Evolutionary conservation across 2,797 vertebrate genomes (phyloP).

Genomic region (Argya squamiceps): DNA sequence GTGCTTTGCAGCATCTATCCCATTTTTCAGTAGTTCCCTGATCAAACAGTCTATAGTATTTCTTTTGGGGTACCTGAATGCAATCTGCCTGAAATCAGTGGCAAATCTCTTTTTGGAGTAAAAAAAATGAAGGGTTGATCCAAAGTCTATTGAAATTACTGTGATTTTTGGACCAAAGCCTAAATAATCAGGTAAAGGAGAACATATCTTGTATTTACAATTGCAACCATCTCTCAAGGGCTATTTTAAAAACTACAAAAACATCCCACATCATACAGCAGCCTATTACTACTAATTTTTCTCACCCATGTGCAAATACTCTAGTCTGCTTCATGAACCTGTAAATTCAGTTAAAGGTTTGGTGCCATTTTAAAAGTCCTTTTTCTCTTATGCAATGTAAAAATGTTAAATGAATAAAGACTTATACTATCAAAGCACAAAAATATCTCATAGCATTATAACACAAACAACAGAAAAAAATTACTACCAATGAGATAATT

Average conservation of each 20-base stretch:
- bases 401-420: background rate
- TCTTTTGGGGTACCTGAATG: background rate
- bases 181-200: constrained; percentile 23
- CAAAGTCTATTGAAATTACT: background rate
- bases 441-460: background rate
- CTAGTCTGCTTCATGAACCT: background rate
- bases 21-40: background rate
- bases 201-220: constrained; percentile 18
- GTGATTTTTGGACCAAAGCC: constrained; percentile 9
- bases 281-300: background rate
- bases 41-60: background rate
- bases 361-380: background rate
- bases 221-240: background rate
- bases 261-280: background rate
- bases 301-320: constrained; percentile 7
- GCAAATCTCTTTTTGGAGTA: background rate
- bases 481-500: background rate
- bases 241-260: constrained; percentile 29
- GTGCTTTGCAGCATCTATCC: background rate
- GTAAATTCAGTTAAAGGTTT: background rate
- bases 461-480: background rate
- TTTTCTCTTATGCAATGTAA: background rate
- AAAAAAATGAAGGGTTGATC: background rate
- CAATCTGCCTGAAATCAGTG: background rate
- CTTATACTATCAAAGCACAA: background rate